Base-by-base conservation (phyloP, 2,113 vertebrate species). In the Progne subis region DNA sequence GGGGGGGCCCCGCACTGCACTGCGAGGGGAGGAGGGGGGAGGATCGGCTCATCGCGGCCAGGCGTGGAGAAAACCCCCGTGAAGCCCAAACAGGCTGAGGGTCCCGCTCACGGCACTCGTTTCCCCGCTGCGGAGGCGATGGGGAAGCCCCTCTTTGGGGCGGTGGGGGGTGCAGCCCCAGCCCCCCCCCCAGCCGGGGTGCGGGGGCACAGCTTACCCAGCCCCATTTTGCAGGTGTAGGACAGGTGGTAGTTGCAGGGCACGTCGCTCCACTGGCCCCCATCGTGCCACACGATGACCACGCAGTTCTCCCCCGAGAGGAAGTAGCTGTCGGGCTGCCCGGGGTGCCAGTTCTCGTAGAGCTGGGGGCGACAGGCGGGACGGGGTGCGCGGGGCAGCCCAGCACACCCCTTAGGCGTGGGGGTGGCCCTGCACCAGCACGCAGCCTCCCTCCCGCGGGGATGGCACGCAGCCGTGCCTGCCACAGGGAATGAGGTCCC, bases 241-340 rank as follows among this genome's bases (percentile, higher is more conserved):
- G 99, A 98, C 26, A 99, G 98, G 97, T 99, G 99, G 95, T 99
- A 99, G 98, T 99, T 99, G 93, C 99, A 99, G 18, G 99, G 99
- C 9, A 99, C 99, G 3, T 99, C 99, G 0, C 99, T 99, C 99
- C 99, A 99, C 46, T 96, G 98, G 3, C 99, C 99, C 18, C 97
- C 97, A 1, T 99, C 98, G 26, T 99, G 99, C 99, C 99, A 99
- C 76, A 99, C 98, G 97, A 99, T 99, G 86, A 99, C 99, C 29
- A 98, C 98, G 2, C 99, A 99, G 97, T 99, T 98, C 96, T 99
- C 99, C 7, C 99, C 99, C 0, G 99, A 99, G 77, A 99, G 98
- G 95, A 99, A 99, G 95, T 99, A 99, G 97, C 99, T 99, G 98
- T 99, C 99, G 1, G 99, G 99, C 90, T 99, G 99, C 25, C 98